Percentiles rank a stretch among this genome's conserved stretches.
Conservation (phyloP, 2,797 vertebrate genomes). For the Atherinosoma microstoma region DNA sequence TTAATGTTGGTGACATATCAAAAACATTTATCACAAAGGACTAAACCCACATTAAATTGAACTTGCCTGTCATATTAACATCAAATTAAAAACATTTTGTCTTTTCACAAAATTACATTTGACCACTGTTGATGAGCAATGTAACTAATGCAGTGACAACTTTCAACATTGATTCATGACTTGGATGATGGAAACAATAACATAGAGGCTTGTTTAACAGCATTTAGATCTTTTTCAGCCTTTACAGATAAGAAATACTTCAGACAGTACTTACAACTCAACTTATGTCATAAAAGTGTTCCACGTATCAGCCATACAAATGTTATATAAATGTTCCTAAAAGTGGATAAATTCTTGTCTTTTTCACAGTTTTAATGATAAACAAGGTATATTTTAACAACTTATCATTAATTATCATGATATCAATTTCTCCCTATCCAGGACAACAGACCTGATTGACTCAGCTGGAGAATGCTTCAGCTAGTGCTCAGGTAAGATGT, state of each 20-base stretch:
- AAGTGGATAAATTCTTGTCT: constrained; percentile 51
- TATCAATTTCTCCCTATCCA: constrained; percentile 35
- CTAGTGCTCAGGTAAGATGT: constrained; percentile 48
- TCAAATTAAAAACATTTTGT: constrained; percentile 49
- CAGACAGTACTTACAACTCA: constrained; percentile 55
- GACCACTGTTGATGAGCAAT: constrained; percentile 46
- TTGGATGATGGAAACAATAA: constrained; percentile 38
- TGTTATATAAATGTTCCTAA: constrained; percentile 73
- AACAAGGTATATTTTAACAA: constrained; percentile 41
- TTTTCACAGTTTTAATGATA: constrained; percentile 73
- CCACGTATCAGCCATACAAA: constrained; percentile 72
- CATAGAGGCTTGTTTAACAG: constrained; percentile 46
- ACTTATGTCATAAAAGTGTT: constrained; percentile 74
- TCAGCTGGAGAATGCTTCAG: constrained; percentile 35
- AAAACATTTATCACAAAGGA: constrained; percentile 70
- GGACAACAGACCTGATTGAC: constrained; percentile 27
- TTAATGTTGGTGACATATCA: constrained; percentile 49
- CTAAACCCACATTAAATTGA: constrained; percentile 51
- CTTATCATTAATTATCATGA: constrained; percentile 16
- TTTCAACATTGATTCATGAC: constrained; percentile 50
- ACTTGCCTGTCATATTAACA: constrained; percentile 56
- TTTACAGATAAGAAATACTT: constrained; percentile 57
- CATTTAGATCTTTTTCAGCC: constrained; percentile 44
- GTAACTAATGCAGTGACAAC: constrained; percentile 48
- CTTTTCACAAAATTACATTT: constrained; percentile 62